Evolutionary conservation across 1,140 invertebrate genomes (phyloP).

Genomic region (Halesus radiatus): DNA sequence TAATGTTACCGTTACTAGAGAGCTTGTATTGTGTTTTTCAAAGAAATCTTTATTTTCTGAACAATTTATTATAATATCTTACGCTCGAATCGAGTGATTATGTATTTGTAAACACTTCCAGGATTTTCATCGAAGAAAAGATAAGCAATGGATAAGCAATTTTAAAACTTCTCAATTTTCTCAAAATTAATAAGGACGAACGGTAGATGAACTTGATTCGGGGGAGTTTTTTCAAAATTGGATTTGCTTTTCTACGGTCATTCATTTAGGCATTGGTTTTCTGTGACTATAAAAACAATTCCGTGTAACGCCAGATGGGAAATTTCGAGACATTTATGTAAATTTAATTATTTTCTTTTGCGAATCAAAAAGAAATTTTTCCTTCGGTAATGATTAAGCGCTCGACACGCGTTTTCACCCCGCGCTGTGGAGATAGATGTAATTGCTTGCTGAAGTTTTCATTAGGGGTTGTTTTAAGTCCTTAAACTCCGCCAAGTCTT

Average conservation of each 20-base stretch:
- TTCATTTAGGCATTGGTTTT: slow-evolving; percentile 27
- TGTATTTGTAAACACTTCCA: too few species aligned
- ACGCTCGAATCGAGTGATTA: too few species aligned
- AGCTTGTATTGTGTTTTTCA: too few species aligned
- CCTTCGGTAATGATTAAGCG: slow-evolving; percentile 23
- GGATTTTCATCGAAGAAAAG: too few species aligned
- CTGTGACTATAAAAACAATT: slow-evolving; percentile 8
- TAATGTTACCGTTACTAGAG: too few species aligned
- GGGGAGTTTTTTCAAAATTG: neutral
- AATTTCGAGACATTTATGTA: slow-evolving; percentile 27
- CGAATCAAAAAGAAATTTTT: slow-evolving; percentile 14
- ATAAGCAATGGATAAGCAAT: too few species aligned
- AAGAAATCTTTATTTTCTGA: too few species aligned
- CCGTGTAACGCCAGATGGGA: slow-evolving; percentile 12
- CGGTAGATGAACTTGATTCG: too few species aligned
- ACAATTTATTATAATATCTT: too few species aligned
- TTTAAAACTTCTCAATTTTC: too few species aligned
- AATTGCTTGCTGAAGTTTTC: slow-evolving; percentile 33
- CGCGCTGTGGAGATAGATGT: slow-evolving; percentile 19
- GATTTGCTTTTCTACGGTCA: neutral
- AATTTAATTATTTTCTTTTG: slow-evolving; percentile 33
- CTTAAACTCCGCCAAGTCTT: neutral
- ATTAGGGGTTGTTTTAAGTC: slow-evolving; percentile 32
- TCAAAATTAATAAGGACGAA: too few species aligned
- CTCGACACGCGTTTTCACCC: slow-evolving; percentile 11